A percentile compares a stretch with the other conserved stretches of the same genome.
phyloP scores from a whole-genome alignment of 2,797 vertebrate species.

The Sandelia bainsii region DNA sequence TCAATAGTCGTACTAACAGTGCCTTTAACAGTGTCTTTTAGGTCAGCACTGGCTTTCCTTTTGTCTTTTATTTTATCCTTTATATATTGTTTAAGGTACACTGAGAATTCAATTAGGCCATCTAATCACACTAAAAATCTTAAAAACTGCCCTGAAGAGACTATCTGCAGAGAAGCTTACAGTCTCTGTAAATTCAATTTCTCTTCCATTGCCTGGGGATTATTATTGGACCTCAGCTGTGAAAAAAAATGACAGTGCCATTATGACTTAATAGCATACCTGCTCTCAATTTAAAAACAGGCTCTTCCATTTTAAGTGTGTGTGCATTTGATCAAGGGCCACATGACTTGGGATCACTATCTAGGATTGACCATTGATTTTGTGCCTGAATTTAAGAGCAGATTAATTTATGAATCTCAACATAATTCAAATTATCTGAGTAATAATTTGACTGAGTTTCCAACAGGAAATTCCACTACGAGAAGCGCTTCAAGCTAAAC shows the following conservation, averaged over 20 bases:
- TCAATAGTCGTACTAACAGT: constrained; percentile 28
- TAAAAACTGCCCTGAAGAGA: constrained; percentile 25
- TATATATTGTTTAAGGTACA: constrained; percentile 19
- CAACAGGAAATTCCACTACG: constrained; percentile 5
- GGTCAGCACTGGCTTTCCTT: neutral
- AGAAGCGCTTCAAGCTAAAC: neutral
- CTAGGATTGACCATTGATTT: constrained; percentile 59
- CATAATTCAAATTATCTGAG: constrained; percentile 17
- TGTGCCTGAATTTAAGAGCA: constrained; percentile 34
- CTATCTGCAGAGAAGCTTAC: constrained; percentile 34
- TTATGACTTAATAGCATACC: constrained; percentile 22
- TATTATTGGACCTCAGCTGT: constrained; percentile 41
- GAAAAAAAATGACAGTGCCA: constrained; percentile 34
- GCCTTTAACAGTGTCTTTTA: neutral
- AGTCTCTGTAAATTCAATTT: constrained; percentile 48
- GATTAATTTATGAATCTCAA: constrained; percentile 47
- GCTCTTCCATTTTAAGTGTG: constrained; percentile 17
- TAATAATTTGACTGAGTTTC: constrained; percentile 3
- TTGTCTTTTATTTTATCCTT: neutral
- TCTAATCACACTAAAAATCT: constrained; percentile 31
- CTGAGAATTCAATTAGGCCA: constrained; percentile 30
- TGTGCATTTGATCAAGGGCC: constrained; percentile 29
- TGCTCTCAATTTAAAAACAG: constrained; percentile 28
- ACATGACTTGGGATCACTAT: constrained; percentile 22
- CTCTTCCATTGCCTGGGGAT: constrained; percentile 36